A percentile compares a stretch with the other conserved stretches of the same genome.
phyloP scores from a whole-genome alignment of 1,140 invertebrate species.

The Drosophila ficusphila region DNA sequence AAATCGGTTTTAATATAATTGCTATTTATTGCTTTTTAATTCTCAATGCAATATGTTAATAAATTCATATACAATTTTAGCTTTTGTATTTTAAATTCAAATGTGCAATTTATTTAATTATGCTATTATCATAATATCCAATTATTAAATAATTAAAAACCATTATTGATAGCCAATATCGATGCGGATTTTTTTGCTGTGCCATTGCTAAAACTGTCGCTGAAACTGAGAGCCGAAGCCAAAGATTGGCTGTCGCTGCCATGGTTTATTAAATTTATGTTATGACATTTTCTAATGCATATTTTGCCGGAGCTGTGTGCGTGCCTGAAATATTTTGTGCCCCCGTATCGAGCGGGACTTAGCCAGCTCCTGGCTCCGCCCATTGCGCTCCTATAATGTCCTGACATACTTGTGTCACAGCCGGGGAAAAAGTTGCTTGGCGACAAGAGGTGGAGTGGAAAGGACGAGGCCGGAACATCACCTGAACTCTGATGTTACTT shows the following conservation, averaged over 20 bases:
- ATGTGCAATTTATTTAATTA: too few relatives aligned
- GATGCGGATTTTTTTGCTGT: constrained; percentile 7
- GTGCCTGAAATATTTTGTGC: constrained; percentile 67
- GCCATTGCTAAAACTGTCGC: constrained; percentile 6
- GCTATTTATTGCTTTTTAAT: too few relatives aligned
- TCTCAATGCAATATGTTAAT: too few relatives aligned
- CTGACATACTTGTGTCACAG: constrained; percentile 48
- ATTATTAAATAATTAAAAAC: neutral
- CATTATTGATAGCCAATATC: neutral
- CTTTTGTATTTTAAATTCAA: too few relatives aligned
- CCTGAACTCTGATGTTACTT: constrained; percentile 57
- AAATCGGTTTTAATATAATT: too few relatives aligned
- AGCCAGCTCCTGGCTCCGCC: neutral
- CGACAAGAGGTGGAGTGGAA: neutral
- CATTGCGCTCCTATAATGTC: constrained; percentile 27
- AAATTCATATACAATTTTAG: too few relatives aligned
- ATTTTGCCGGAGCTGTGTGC: constrained; percentile 65
- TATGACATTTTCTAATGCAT: constrained; percentile 80
- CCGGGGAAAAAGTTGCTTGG: neutral
- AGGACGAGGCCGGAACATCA: constrained; percentile 47
- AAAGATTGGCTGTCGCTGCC: constrained; percentile 60
- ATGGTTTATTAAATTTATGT: constrained; percentile 80
- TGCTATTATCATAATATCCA: too few relatives aligned
- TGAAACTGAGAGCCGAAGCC: constrained; percentile 25
- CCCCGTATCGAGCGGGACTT: constrained; percentile 29